These are phyloP conservation scores for Noturus placidus DNA, from an alignment of 2,113 vertebrate genomes.

Conservation along the genomic window DNA sequence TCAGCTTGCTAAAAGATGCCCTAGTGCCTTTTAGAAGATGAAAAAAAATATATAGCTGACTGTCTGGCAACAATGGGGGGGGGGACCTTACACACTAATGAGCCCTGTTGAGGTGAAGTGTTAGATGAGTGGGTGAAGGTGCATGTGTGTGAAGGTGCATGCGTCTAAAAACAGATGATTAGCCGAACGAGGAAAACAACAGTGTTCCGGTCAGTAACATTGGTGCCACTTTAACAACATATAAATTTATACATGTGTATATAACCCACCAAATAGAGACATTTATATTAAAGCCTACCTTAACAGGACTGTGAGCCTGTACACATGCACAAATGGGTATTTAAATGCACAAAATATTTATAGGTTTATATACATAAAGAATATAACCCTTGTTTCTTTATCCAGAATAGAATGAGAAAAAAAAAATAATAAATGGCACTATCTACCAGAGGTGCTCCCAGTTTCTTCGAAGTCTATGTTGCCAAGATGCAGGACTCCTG, in stretches of 20 bases:
- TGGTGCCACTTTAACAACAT: background rate
- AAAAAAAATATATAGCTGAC: constrained; percentile 17
- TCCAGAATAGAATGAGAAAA: background rate
- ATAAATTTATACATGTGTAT: too few species aligned
- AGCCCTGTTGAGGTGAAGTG: constrained; percentile 27
- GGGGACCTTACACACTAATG: constrained; percentile 15
- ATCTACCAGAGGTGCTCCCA: constrained; percentile 90
- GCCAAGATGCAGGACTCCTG: constrained; percentile 95
- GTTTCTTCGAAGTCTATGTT: constrained; percentile 99
- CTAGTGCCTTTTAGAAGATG: background rate
- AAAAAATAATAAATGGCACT: background rate
- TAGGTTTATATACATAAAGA: background rate
- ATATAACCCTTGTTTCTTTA: background rate
- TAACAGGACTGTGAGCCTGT: background rate
- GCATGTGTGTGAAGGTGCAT: constrained; percentile 12
- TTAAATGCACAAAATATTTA: background rate
- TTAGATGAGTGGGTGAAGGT: constrained; percentile 24
- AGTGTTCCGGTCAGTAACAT: background rate
- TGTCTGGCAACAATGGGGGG: constrained; percentile 13
- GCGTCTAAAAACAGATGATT: background rate
- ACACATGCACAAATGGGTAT: background rate
- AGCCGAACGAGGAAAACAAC: constrained; percentile 7
- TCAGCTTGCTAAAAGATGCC: constrained; percentile 9
- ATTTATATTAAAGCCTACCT: background rate
- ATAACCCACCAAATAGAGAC: too few species aligned